Evolutionary conservation across 2,888 invertebrate species (phyloP).

Genomic region (Orthosia gothica): DNA sequence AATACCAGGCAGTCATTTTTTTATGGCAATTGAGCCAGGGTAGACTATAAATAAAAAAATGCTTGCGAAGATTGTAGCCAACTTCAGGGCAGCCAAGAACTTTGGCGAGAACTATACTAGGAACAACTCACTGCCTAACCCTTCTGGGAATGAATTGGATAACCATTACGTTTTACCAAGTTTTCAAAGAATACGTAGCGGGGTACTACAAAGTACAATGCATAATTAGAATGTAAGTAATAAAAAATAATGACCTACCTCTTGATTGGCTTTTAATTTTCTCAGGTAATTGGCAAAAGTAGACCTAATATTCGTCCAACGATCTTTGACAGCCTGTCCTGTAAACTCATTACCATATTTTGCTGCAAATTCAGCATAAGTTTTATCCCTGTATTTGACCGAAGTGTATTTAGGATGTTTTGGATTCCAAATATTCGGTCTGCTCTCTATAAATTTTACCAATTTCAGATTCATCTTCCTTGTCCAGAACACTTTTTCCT

Average conservation of each 20-base stretch:
- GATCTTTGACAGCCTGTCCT: conserved; percentile 87
- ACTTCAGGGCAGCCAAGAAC: no score
- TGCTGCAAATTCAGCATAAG: conserved; percentile 85
- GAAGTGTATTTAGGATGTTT: conserved; percentile 87
- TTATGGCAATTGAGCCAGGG: no score
- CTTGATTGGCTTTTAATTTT: conserved; percentile 81
- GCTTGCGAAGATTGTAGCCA: no score
- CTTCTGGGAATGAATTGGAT: no score
- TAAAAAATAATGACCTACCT: conserved; percentile 70
- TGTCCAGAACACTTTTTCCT: conserved; percentile 89
- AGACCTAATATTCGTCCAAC: conserved; percentile 89
- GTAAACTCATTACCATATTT: conserved; percentile 85
- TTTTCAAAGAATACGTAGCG: not conserved
- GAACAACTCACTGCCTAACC: no score
- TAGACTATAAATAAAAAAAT: no score
- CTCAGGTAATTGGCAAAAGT: conserved; percentile 87
- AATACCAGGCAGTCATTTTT: no score
- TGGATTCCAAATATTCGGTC: conserved; percentile 87
- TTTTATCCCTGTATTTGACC: conserved; percentile 79
- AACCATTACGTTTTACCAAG: not conserved
- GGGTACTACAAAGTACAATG: not conserved
- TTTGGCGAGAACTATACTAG: no score
- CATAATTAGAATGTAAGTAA: not conserved
- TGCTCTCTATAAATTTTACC: conserved; percentile 84
- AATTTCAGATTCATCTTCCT: conserved; percentile 87